phyloP scores from a whole-genome alignment of 2,888 invertebrate species.

The Torymus tubicola region DNA sequence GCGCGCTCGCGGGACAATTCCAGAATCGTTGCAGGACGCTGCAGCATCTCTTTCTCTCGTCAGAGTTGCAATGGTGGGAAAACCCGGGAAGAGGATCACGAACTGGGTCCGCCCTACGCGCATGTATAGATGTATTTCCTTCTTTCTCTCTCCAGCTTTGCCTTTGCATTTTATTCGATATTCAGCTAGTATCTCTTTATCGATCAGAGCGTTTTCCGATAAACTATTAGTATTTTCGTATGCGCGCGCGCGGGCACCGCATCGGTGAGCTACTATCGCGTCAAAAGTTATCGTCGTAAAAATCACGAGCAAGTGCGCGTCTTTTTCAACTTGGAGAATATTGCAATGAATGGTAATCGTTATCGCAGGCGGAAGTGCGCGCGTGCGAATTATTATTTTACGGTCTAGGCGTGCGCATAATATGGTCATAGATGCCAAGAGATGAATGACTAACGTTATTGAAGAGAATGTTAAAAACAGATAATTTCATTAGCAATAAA shows the following conservation, averaged over 20 bases:
- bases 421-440: too few relatives aligned
- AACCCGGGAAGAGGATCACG: background rate
- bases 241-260: background rate
- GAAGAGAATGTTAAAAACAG: too few relatives aligned
- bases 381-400: too few relatives aligned
- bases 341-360: background rate
- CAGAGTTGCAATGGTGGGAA: background rate
- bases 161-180: slow-evolving; percentile 33
- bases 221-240: slow-evolving; percentile 26
- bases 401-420: too few relatives aligned
- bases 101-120: too few relatives aligned
- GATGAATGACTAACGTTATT: too few relatives aligned
- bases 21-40: background rate
- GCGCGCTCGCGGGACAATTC: slow-evolving; percentile 39
- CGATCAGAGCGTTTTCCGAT: slow-evolving; percentile 28
- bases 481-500: too few relatives aligned
- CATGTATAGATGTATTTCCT: too few relatives aligned
- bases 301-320: background rate
- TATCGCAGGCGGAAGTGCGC: background rate
- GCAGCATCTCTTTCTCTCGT: too few relatives aligned
- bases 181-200: slow-evolving; percentile 26
- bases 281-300: background rate
- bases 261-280: background rate
- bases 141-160: background rate
- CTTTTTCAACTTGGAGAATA: too few relatives aligned